Conservation (phyloP, 2,797 vertebrate genomes). For the Gymnoscopelus microlampas region DNA sequence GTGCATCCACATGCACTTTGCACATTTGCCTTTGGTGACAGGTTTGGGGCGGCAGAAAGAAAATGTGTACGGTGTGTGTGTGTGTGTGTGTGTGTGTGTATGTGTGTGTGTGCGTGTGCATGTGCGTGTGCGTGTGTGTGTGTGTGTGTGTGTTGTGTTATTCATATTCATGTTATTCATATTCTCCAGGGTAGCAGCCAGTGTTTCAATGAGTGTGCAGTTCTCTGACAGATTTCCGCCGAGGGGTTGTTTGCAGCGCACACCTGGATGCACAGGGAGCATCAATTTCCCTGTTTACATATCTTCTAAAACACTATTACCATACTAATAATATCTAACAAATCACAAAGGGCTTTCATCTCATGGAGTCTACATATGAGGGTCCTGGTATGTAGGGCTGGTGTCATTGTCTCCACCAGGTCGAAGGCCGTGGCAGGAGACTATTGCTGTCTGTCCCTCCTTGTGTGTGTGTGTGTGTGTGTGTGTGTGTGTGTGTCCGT, state of each 20-base stretch:
- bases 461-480: too few relatives aligned
- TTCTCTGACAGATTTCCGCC: slow-evolving; percentile 56
- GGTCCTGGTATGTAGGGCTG: slow-evolving; percentile 51
- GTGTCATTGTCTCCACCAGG: slow-evolving; percentile 39
- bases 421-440: too few relatives aligned
- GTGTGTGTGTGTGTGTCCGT: too few relatives aligned
- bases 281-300: slow-evolving; percentile 26
- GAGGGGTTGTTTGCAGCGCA: slow-evolving; percentile 66
- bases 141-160: slow-evolving; percentile 39
- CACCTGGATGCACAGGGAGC: slow-evolving; percentile 69
- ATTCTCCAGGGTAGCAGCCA: slow-evolving; percentile 57
- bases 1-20: slow-evolving; percentile 17
- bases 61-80: slow-evolving; percentile 5
- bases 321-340: slow-evolving; percentile 61
- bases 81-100: slow-evolving; percentile 9
- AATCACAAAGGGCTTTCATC: slow-evolving; percentile 57
- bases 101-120: slow-evolving; percentile 24
- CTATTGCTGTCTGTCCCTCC: too few relatives aligned
- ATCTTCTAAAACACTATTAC: slow-evolving; percentile 53
- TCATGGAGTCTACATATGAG: slow-evolving; percentile 48
- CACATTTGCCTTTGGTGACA: slow-evolving; percentile 54
- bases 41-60: slow-evolving; percentile 49
- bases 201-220: slow-evolving; percentile 53
- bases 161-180: slow-evolving; percentile 62
- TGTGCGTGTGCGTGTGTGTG: slow-evolving; percentile 21